Evolutionary conservation across 2,888 invertebrate species (phyloP).

Genomic region (Cantharis rufa): DNA sequence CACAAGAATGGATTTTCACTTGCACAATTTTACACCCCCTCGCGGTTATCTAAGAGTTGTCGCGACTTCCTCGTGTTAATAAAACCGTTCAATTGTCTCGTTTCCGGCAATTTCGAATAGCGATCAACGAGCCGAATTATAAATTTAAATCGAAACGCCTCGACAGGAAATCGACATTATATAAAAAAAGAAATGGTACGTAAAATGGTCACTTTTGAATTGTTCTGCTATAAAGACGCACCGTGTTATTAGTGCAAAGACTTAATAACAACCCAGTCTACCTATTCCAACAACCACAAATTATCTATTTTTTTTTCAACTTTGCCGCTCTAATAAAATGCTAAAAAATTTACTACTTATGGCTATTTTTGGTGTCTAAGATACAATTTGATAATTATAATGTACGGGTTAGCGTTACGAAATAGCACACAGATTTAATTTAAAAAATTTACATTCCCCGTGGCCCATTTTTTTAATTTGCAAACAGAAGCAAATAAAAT

Average conservation of each 20-base stretch:
- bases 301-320: constrained; percentile 6
- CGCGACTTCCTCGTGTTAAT: background rate
- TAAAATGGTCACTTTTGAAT: constrained; percentile 2
- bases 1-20: background rate
- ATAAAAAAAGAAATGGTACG: background rate
- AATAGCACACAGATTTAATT: background rate
- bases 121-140: background rate
- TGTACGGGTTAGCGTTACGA: background rate
- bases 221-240: background rate
- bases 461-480: background rate
- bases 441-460: background rate
- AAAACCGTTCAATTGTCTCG: background rate
- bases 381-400: constrained; percentile 2
- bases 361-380: background rate
- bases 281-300: constrained; percentile 6
- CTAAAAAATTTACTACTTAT: background rate
- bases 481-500: background rate
- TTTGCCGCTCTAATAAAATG: background rate
- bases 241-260: constrained; percentile 6
- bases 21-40: background rate
- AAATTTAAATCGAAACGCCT: background rate
- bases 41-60: background rate
- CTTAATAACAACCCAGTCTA: constrained; percentile 6
- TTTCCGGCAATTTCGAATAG: background rate
- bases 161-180: background rate